Percentiles rank a stretch among this genome's conserved stretches.
phyloP scores from a whole-genome alignment of 2,113 vertebrate genomes.

The Onychorhynchus coronatus region DNA sequence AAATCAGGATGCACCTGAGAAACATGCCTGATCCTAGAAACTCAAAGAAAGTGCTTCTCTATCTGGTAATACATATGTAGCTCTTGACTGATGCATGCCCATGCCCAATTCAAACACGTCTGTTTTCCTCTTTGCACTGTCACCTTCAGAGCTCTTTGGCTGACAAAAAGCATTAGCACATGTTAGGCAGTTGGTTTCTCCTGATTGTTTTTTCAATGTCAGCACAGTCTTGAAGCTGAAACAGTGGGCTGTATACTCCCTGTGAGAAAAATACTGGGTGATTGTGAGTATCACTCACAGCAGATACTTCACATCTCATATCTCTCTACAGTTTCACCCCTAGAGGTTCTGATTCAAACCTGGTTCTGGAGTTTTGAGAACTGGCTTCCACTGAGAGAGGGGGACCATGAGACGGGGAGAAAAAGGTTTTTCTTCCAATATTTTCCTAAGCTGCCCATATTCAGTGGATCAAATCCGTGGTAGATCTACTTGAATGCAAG shows the following conservation, averaged over 20 bases:
- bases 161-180: background rate
- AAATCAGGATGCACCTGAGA: background rate
- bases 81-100: background rate
- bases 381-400: background rate
- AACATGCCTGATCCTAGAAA: background rate
- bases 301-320: background rate
- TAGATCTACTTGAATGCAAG: background rate
- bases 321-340: background rate
- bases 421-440: background rate
- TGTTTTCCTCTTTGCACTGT: background rate
- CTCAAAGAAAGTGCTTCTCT: background rate
- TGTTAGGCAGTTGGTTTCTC: background rate
- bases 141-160: background rate
- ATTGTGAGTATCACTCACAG: background rate
- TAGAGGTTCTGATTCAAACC: background rate
- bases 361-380: background rate
- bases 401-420: background rate
- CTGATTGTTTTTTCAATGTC: background rate
- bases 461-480: background rate
- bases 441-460: background rate
- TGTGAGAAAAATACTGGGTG: background rate
- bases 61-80: background rate
- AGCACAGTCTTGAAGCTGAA: background rate
- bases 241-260: background rate
- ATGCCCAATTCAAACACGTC: background rate